Evolutionary conservation across 2,113 vertebrate genomes (phyloP).

Genomic region (Stercorarius parasiticus): DNA sequence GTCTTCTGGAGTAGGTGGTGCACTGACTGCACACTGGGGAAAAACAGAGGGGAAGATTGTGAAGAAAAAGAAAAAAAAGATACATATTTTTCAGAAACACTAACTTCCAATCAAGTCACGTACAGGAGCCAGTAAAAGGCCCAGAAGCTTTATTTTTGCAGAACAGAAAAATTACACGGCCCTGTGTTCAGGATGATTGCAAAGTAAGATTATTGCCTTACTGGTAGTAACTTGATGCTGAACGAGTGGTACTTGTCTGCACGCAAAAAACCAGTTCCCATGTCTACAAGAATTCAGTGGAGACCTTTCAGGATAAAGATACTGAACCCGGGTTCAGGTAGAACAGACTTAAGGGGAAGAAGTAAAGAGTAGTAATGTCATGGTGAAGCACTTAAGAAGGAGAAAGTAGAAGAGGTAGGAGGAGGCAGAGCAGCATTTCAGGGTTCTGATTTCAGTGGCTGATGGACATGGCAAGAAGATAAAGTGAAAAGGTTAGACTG

Average conservation of each 20-base stretch:
- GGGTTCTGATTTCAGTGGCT: neutral
- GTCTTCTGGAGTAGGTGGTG: slow-evolving; percentile 70
- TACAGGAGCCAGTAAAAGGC: neutral
- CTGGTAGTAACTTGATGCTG: neutral
- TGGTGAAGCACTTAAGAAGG: neutral
- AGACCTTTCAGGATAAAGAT: neutral
- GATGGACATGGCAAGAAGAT: neutral
- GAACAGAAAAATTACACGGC: neutral
- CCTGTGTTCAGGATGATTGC: too few relatives aligned
- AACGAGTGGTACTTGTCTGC: neutral
- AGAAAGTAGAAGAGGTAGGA: neutral
- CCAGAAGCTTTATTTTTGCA: neutral
- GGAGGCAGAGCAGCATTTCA: neutral
- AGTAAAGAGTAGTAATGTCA: neutral
- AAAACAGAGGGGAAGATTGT: neutral
- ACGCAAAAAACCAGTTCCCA: neutral
- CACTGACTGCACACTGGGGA: slow-evolving; percentile 72
- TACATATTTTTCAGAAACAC: neutral
- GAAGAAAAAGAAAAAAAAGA: neutral
- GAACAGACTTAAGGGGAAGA: neutral
- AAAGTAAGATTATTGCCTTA: neutral
- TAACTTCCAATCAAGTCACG: neutral
- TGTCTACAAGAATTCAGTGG: neutral
- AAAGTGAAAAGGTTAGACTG: neutral
- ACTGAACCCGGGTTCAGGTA: neutral